These are phyloP conservation scores for Sinocyclocheilus anophthalmus DNA, from an alignment of 2,113 vertebrate species.

Conservation along the genomic window DNA sequence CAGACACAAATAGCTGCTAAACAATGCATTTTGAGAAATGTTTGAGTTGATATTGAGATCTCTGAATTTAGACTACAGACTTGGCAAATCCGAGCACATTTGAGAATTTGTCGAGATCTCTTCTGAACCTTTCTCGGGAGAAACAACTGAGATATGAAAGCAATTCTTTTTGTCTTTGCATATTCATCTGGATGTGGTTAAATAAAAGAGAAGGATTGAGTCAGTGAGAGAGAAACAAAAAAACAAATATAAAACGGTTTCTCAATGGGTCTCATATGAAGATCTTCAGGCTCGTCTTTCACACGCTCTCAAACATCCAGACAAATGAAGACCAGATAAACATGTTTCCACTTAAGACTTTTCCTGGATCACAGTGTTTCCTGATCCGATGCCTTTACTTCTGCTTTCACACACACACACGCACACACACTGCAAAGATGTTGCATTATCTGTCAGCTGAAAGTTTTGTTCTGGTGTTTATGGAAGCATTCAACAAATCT, in stretches of 20 bases:
- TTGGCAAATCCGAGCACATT: no score
- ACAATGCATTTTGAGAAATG: neutral
- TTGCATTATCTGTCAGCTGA: no score
- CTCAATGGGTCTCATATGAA: neutral
- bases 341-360: conserved; percentile 42
- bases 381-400: neutral
- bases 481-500: no score
- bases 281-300: conserved; percentile 6
- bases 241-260: neutral
- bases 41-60: neutral
- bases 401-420: conserved; percentile 44
- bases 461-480: no score
- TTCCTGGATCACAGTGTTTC: conserved; percentile 31
- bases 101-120: neutral
- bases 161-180: neutral
- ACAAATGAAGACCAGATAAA: conserved; percentile 27
- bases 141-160: neutral
- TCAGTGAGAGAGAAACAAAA: neutral
- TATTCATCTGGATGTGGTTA: neutral
- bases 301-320: conserved; percentile 23
- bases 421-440: neutral
- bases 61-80: neutral
- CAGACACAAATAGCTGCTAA: neutral
- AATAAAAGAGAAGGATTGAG: neutral
- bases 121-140: neutral